Conservation (phyloP, 1,140 invertebrate species). For the Maniola jurtina region DNA sequence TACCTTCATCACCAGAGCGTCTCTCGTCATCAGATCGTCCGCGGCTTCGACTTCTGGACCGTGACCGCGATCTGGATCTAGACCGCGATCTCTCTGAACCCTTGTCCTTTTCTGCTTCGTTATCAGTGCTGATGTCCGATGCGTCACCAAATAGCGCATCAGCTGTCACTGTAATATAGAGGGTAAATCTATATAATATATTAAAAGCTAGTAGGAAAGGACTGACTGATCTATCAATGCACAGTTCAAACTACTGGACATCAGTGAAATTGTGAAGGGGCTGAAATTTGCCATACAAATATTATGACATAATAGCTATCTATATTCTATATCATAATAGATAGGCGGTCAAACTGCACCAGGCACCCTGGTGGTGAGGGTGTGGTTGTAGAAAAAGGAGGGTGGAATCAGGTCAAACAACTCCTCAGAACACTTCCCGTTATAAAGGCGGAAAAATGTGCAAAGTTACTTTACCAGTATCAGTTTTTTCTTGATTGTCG, state of each 20-base stretch:
- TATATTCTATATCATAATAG: no score
- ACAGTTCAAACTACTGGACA: no score
- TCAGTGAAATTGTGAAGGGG: no score
- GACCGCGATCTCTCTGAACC: slow-evolving; percentile 56
- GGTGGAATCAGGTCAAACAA: background rate
- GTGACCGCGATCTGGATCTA: slow-evolving; percentile 55
- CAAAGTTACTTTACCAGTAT: slow-evolving; percentile 40
- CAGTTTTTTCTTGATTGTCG: slow-evolving; percentile 59
- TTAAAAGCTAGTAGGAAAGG: no score
- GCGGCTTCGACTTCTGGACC: slow-evolving; percentile 54
- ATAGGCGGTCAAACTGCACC: no score
- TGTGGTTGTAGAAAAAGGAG: background rate
- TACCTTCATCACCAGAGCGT: slow-evolving; percentile 69
- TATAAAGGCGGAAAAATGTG: background rate
- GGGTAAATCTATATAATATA: no score
- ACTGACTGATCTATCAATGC: no score
- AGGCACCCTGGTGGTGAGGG: no score
- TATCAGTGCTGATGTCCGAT: slow-evolving; percentile 92
- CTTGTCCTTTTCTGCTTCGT: slow-evolving; percentile 81
- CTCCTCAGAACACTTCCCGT: no score
- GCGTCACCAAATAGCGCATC: slow-evolving; percentile 95
- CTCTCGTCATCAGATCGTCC: slow-evolving; percentile 59
- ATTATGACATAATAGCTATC: no score
- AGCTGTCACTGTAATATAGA: slow-evolving; percentile 80
- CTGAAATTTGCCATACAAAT: no score